phyloP scores from a whole-genome alignment of 1,140 invertebrate species.

The Ceratina japonica region DNA sequence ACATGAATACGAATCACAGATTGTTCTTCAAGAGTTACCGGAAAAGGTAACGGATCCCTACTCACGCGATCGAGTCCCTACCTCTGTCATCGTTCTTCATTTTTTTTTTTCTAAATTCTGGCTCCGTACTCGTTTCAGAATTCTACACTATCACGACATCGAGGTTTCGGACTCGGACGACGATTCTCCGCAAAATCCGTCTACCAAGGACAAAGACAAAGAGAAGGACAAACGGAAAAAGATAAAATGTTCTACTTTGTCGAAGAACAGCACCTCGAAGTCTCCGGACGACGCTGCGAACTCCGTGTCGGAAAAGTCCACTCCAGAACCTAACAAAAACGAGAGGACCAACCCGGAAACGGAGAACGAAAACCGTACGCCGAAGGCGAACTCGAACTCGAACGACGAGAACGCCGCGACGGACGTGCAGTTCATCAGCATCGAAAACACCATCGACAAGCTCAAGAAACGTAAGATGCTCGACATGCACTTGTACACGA shows the following conservation, averaged over 20 bases:
- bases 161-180: slow-evolving; percentile 82
- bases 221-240: slow-evolving; percentile 79
- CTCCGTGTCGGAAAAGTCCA: slow-evolving; percentile 67
- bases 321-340: slow-evolving; percentile 64
- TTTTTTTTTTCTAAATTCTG: slow-evolving; percentile 6
- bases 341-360: slow-evolving; percentile 52
- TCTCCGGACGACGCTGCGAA: slow-evolving; percentile 63
- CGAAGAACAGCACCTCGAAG: slow-evolving; percentile 62
- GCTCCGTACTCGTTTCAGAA: slow-evolving; percentile 76
- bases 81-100: not conserved
- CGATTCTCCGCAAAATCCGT: slow-evolving; percentile 70
- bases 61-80: too few relatives aligned
- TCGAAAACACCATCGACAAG: slow-evolving; percentile 75
- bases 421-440: slow-evolving; percentile 65
- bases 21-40: slow-evolving; percentile 84
- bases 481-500: slow-evolving; percentile 53
- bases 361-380: slow-evolving; percentile 41
- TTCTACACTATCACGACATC: slow-evolving; percentile 86
- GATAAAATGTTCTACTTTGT: slow-evolving; percentile 68
- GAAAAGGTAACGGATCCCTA: too few relatives aligned
- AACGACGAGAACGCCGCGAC: slow-evolving; percentile 21
- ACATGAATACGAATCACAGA: slow-evolving; percentile 79
- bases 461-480: slow-evolving; percentile 76
- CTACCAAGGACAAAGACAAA: slow-evolving; percentile 63
- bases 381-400: slow-evolving; percentile 6